Conservation (phyloP, 2,888 invertebrate genomes). For the Epirrhoe alternata region DNA sequence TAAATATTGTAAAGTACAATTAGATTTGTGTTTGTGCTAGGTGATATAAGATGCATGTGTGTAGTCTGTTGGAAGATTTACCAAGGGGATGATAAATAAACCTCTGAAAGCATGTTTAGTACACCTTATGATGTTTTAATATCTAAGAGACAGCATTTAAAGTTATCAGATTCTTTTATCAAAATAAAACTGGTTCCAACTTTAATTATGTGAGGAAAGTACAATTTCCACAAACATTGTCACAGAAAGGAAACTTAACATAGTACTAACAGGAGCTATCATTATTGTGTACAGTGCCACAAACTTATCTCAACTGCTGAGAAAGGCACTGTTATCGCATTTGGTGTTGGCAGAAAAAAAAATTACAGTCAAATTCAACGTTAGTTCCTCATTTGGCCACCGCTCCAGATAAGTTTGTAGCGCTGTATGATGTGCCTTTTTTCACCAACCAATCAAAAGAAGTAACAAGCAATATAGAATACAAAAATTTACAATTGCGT, state of each 20-base stretch:
- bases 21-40: conserved; percentile 76
- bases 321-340: too few species aligned
- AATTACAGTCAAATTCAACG: too few species aligned
- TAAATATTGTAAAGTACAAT: conserved; percentile 48
- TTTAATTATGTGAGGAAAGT: not conserved
- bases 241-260: not conserved
- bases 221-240: not conserved
- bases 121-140: conserved; percentile 30
- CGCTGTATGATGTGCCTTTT: conserved; percentile 7
- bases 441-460: conserved; percentile 7
- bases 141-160: not conserved
- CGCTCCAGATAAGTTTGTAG: too few species aligned
- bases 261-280: not conserved
- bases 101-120: conserved; percentile 56
- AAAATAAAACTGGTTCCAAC: not conserved
- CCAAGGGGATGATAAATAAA: conserved; percentile 41
- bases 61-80: conserved; percentile 59
- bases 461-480: not conserved
- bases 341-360: too few species aligned
- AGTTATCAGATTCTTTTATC: not conserved
- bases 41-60: conserved; percentile 68
- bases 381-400: too few species aligned
- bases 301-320: too few species aligned
- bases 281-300: too few species aligned
- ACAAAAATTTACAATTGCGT: not conserved